Evolutionary conservation across 2,113 vertebrate genomes (phyloP), one percentile per base, ranked within the genome.

Genomic region (Perca schrenkii): DNA sequence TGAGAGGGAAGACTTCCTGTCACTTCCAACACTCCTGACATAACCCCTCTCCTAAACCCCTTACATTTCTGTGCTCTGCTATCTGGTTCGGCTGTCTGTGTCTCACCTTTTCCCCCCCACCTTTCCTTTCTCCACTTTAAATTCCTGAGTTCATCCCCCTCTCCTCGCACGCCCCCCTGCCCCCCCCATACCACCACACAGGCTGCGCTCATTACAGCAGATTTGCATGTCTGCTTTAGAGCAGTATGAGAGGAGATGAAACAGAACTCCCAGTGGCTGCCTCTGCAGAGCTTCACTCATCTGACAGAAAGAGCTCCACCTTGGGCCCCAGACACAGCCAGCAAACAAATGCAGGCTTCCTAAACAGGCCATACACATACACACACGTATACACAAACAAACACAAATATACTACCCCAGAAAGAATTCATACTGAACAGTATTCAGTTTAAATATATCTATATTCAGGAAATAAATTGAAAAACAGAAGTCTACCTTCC

Each of bases 191-290:
- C 76, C 83, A 88, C 69, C 83, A 81, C 91, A 86, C 86, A 86
- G 84, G 69, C 87, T 90, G 89, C 81, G 64, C 94, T 95, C 94
- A 92, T 95, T 94, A 94, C 86, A 86, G 88, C 82, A 69, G 93
- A 96, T 95, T 95, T 95, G 94, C 94, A 95, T 94, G 94, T 95
- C 92, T 95, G 93, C 92, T 93, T 89, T 84, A 84, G 88, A 91
- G 92, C 85, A 78, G 89, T 84, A 89, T 74, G 91, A 93, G 88
- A 77, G 53, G 90, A 94, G 90, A 95, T 94, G 93, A 95, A 94
- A 95, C 92, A 93, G 79, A 94, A 95, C 90, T 94, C 93, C 93
- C 91, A 92, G 90, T 93, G 88, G 89, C 88, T 91, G 89, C 88
- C 86, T 92, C 91, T 93, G 88, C 91, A 90, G 86, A 92, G 93